A percentile compares a stretch with the other conserved stretches of the same genome.
These are phyloP conservation scores for Crotalus tigris DNA, from an alignment of 2,113 vertebrate species.

Conservation along the genomic window DNA sequence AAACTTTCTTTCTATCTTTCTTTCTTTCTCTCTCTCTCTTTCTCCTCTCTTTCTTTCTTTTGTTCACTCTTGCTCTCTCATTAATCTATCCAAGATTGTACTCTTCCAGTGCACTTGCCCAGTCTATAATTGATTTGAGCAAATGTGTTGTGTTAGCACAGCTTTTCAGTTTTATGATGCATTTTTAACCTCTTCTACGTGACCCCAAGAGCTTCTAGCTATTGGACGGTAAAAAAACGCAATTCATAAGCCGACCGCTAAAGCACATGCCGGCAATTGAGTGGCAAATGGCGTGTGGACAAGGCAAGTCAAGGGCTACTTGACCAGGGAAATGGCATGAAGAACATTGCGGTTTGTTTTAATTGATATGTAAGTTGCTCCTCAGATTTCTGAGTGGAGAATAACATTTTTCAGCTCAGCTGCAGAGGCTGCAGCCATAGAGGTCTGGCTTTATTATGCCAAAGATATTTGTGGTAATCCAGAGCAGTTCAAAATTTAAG, in stretches of 20 bases:
- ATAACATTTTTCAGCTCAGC: background rate
- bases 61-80: background rate
- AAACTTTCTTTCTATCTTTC: too few species aligned
- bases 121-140: background rate
- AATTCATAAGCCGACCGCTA: background rate
- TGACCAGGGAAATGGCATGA: background rate
- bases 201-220: background rate
- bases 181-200: background rate
- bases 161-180: background rate
- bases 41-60: too few species aligned
- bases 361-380: background rate
- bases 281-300: background rate
- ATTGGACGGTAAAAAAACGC: too few species aligned
- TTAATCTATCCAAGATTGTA: background rate
- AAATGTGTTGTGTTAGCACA: background rate
- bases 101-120: background rate
- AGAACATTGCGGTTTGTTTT: background rate
- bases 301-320: background rate
- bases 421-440: slow-evolving; percentile 28
- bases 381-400: background rate
- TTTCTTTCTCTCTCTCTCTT: background rate
- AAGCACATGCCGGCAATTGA: background rate
- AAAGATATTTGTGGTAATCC: slow-evolving; percentile 35
- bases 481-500: slow-evolving; percentile 33
- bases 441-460: slow-evolving; percentile 23